Evolutionary conservation across 2,888 invertebrate genomes (phyloP).

Genomic region (Noctua janthe): DNA sequence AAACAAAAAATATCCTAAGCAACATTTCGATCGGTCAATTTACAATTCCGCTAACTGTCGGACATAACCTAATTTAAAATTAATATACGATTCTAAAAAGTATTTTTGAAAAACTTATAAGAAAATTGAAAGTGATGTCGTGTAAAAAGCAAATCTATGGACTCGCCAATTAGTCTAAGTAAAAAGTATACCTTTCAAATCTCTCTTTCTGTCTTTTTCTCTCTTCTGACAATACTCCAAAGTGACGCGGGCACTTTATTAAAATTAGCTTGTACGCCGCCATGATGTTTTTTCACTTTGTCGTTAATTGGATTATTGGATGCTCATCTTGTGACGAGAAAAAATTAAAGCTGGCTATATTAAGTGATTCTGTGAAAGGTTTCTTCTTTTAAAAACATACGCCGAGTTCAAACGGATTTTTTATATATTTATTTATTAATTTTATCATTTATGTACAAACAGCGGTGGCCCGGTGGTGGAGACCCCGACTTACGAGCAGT

Average conservation of each 20-base stretch:
- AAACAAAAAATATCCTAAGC: background rate
- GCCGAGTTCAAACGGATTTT: background rate
- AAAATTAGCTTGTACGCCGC: conserved; percentile 74
- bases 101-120: background rate
- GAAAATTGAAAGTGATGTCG: conserved; percentile 49
- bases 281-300: conserved; percentile 58
- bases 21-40: background rate
- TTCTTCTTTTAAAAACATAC: background rate
- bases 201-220: background rate
- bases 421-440: too few relatives aligned
- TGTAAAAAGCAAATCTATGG: conserved; percentile 57
- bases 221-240: conserved; percentile 68
- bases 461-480: too few relatives aligned
- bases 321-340: conserved; percentile 46
- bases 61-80: background rate
- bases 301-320: conserved; percentile 75
- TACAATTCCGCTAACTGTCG: background rate
- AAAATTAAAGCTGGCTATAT: background rate
- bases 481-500: too few relatives aligned
- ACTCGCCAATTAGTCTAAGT: conserved; percentile 73
- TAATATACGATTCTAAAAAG: background rate
- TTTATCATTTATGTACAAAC: too few relatives aligned
- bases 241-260: conserved; percentile 72
- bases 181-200: conserved; percentile 77
- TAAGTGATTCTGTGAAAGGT: background rate